A percentile compares a stretch with the other conserved stretches of the same genome.
Evolutionary conservation across 2,113 vertebrate genomes (phyloP).

Genomic region (Cettia cetti): DNA sequence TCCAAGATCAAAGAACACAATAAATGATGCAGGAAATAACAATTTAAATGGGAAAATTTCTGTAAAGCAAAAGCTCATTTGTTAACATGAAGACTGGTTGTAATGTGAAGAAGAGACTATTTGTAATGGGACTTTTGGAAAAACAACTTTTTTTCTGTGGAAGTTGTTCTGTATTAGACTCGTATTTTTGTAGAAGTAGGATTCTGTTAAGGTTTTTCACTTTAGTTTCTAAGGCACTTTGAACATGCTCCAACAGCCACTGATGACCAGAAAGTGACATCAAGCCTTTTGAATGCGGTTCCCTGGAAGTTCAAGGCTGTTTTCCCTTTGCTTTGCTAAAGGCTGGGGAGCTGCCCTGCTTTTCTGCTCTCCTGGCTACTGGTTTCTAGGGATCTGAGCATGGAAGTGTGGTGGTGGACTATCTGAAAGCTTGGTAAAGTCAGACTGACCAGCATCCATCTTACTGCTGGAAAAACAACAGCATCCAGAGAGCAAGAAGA

Average conservation of each 20-base stretch:
- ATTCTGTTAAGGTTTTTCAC: neutral
- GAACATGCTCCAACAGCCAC: neutral
- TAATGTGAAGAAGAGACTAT: neutral
- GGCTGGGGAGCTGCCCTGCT: neutral
- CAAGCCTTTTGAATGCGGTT: neutral
- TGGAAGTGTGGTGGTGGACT: rapidly evolving
- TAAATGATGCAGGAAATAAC: constrained; percentile 72
- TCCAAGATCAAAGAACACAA: constrained; percentile 75
- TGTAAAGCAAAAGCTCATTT: constrained; percentile 56
- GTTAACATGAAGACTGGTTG: constrained; percentile 52
- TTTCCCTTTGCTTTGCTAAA: neutral
- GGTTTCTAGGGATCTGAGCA: neutral
- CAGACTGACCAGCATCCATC: neutral
- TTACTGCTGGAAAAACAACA: neutral
- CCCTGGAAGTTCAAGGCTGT: neutral
- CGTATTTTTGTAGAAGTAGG: neutral
- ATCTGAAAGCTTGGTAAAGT: neutral
- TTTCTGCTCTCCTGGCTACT: neutral
- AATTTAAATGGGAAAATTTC: constrained; percentile 55
- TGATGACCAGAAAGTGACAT: neutral
- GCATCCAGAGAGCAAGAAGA: neutral
- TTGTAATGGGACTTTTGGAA: neutral
- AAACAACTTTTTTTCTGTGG: neutral
- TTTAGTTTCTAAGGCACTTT: neutral
- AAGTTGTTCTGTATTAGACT: neutral